A percentile compares a stretch with the other conserved stretches of the same genome.
These are phyloP conservation scores for Antheraea yamamai DNA, from an alignment of 2,888 invertebrate genomes.

Conservation along the genomic window DNA sequence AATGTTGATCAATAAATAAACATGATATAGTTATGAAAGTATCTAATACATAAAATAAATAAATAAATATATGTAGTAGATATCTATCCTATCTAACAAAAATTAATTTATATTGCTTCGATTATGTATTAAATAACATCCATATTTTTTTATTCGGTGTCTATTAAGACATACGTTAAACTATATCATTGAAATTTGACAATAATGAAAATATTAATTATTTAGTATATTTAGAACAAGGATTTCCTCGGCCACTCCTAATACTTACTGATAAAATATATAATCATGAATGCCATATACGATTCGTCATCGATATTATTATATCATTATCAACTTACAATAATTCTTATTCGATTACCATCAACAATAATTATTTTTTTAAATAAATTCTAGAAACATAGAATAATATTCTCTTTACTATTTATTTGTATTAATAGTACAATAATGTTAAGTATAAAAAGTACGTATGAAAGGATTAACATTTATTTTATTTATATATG, in stretches of 20 bases:
- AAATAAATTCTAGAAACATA: not conserved
- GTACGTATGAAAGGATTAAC: too few relatives aligned
- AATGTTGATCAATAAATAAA: not conserved
- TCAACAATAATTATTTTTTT: not conserved
- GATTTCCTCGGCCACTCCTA: constrained; percentile 46
- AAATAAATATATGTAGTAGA: too few relatives aligned
- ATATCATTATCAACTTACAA: constrained; percentile 11
- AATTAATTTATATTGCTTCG: not conserved
- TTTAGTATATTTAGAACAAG: constrained; percentile 22
- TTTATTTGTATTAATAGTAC: not conserved
- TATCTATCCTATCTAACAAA: too few relatives aligned
- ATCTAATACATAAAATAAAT: too few relatives aligned
- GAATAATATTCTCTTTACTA: not conserved
- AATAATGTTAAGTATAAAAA: too few relatives aligned
- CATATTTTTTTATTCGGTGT: not conserved
- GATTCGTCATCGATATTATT: constrained; percentile 51
- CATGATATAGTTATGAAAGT: not conserved
- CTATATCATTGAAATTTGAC: not conserved
- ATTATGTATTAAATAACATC: not conserved
- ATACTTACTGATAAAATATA: constrained; percentile 42
- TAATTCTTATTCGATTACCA: not conserved
- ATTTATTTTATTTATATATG: too few relatives aligned
- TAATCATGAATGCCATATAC: constrained; percentile 45
- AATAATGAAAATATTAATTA: constrained; percentile 3
- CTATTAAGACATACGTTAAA: not conserved